Evolutionary conservation across 2,888 invertebrate genomes (phyloP).

Genomic region (Malacosoma neustria): DNA sequence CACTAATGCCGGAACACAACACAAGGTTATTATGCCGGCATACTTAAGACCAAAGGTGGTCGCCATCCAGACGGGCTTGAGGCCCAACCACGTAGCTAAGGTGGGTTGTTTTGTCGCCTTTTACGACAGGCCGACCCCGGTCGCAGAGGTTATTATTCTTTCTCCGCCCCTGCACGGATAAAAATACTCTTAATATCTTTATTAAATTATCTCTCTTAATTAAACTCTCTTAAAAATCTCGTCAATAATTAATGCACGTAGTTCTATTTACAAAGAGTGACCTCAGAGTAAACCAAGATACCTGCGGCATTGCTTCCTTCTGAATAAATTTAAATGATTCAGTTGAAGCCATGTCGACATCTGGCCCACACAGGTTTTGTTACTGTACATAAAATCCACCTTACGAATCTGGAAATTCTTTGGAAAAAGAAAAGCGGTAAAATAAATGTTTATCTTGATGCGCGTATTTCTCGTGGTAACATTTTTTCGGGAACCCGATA

Average conservation of each 20-base stretch:
- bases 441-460: background rate
- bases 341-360: conserved; percentile 34
- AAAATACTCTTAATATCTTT: too few species aligned
- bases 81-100: too few species aligned
- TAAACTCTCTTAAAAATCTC: too few species aligned
- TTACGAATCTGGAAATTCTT: conserved; percentile 11
- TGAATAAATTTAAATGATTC: conserved; percentile 59
- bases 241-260: background rate
- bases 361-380: conserved; percentile 40
- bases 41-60: too few species aligned
- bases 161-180: too few species aligned
- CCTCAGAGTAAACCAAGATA: background rate
- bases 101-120: too few species aligned
- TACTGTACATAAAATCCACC: conserved; percentile 6
- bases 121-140: too few species aligned
- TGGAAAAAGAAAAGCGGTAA: background rate
- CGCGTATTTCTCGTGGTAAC: background rate
- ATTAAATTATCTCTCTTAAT: too few species aligned
- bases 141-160: too few species aligned
- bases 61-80: too few species aligned
- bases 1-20: too few species aligned
- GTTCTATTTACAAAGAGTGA: background rate
- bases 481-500: background rate
- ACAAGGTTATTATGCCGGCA: too few species aligned
- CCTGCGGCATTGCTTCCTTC: conserved; percentile 5